These are phyloP conservation scores for Malurus leucopterus DNA, from an alignment of 2,797 vertebrate species.

Conservation along the genomic window DNA sequence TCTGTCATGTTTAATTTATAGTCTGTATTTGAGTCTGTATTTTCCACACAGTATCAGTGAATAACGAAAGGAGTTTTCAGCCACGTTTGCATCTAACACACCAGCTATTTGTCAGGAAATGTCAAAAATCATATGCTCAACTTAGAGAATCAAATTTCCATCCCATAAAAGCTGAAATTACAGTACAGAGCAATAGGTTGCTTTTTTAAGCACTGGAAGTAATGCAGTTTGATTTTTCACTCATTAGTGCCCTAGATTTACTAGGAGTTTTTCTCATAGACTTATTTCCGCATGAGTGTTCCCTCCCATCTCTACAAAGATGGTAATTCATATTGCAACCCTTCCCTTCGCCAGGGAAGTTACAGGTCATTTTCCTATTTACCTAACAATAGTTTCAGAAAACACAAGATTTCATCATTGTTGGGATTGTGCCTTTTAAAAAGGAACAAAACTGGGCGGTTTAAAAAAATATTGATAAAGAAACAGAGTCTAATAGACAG, in stretches of 20 bases:
- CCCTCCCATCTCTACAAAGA: background rate
- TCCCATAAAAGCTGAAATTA: background rate
- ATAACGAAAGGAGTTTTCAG: background rate
- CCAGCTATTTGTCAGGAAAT: background rate
- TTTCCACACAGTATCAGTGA: background rate
- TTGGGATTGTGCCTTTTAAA: background rate
- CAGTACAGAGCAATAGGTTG: background rate
- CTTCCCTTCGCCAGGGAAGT: fast-evolving
- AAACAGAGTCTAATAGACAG: background rate
- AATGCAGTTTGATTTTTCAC: background rate
- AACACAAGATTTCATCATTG: background rate
- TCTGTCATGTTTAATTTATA: background rate
- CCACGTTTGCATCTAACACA: background rate
- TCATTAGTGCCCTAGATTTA: constrained; percentile 9
- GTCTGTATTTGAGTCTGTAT: background rate
- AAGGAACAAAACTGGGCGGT: background rate
- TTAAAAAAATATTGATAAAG: background rate
- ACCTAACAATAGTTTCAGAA: background rate
- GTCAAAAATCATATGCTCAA: background rate
- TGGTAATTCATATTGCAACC: background rate
- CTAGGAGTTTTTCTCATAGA: background rate
- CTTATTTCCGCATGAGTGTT: background rate
- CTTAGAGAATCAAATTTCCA: constrained; percentile 24
- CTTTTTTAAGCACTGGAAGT: background rate
- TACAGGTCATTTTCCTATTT: background rate